phyloP scores from a whole-genome alignment of 2,888 invertebrate species.

The Epiblema foenella region DNA sequence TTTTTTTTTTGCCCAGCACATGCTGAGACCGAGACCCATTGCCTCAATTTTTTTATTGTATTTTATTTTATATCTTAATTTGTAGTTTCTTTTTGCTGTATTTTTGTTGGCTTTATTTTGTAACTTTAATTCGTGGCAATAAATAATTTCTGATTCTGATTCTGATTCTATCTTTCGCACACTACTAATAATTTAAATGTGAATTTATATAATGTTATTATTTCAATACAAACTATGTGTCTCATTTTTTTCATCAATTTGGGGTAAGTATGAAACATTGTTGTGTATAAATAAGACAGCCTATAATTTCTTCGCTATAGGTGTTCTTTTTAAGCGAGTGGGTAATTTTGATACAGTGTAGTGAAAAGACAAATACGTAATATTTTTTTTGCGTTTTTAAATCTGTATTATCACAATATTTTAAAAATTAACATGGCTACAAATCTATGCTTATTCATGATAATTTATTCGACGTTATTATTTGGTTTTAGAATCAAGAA shows the following conservation, averaged over 20 bases:
- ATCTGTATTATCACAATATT: neutral
- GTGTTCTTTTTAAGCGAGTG: constrained; percentile 2
- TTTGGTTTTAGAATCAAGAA: neutral
- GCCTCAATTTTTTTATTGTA: too few species aligned
- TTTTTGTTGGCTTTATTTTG: too few species aligned
- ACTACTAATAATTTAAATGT: too few species aligned
- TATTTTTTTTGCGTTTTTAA: neutral
- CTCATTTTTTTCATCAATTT: neutral
- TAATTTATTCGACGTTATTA: neutral
- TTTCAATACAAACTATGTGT: too few species aligned
- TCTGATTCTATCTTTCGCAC: too few species aligned
- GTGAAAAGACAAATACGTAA: neutral
- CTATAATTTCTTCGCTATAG: neutral
- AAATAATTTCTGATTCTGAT: too few species aligned
- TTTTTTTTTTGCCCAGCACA: too few species aligned
- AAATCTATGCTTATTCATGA: neutral
- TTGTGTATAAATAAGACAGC: constrained; percentile 7
- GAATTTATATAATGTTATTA: too few species aligned
- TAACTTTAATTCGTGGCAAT: too few species aligned
- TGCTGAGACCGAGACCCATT: too few species aligned
- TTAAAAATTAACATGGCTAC: constrained; percentile 1
- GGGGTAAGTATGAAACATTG: constrained; percentile 11
- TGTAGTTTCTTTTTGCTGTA: too few species aligned
- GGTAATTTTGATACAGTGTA: constrained; percentile 15
- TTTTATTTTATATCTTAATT: too few species aligned